Evolutionary conservation across 2,113 vertebrate genomes (phyloP).

Genomic region (Cygnus buccinator): DNA sequence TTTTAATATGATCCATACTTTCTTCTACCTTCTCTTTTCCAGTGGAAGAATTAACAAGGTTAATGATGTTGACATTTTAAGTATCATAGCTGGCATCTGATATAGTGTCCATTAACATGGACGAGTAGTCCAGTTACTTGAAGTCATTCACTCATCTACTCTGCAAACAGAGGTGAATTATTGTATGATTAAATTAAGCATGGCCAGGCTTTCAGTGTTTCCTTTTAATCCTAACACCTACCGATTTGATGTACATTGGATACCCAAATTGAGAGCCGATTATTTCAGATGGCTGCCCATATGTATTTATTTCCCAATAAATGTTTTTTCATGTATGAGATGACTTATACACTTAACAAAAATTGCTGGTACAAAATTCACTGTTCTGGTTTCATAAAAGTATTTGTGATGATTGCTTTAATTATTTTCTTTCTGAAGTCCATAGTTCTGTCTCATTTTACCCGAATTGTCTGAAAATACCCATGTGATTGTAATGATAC

Average conservation of each 20-base stretch:
- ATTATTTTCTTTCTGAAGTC: neutral
- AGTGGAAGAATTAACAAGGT: neutral
- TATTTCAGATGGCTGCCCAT: neutral
- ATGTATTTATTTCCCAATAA: neutral
- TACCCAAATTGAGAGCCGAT: neutral
- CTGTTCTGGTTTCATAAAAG: neutral
- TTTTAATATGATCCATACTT: neutral
- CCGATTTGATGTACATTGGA: neutral
- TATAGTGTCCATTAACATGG: neutral
- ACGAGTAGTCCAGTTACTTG: neutral
- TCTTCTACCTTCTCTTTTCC: neutral
- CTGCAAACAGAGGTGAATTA: neutral
- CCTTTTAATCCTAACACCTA: neutral
- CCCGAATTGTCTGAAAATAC: neutral
- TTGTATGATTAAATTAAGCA: neutral
- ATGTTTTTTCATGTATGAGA: rapidly evolving
- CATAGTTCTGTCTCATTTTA: neutral
- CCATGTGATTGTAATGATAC: rapidly evolving
- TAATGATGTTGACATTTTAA: constrained; percentile 25
- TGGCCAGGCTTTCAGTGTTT: neutral
- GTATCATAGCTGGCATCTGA: neutral
- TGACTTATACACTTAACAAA: neutral
- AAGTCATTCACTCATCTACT: neutral
- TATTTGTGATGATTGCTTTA: neutral
- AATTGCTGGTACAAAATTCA: neutral